Evolutionary conservation across 2,888 invertebrate genomes (phyloP).

Genomic region (Phragmatobia fuliginosa): DNA sequence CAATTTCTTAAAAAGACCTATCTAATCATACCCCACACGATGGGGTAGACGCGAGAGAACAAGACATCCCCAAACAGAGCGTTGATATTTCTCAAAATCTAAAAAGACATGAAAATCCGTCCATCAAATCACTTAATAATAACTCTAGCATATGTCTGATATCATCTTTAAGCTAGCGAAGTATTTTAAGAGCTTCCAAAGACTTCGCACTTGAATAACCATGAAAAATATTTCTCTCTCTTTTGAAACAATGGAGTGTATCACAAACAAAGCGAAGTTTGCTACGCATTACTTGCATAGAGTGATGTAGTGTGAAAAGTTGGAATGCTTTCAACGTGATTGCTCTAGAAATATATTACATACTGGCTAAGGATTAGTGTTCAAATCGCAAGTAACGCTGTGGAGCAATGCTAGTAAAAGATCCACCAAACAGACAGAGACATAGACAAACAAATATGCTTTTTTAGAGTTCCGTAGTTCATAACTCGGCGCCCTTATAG

Average conservation of each 20-base stretch:
- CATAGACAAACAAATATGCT: too few species aligned
- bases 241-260: slow-evolving; percentile 55
- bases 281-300: slow-evolving; percentile 40
- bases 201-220: slow-evolving; percentile 18
- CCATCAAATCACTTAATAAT: slow-evolving; percentile 20
- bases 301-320: slow-evolving; percentile 37
- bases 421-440: too few species aligned
- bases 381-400: too few species aligned
- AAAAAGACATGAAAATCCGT: slow-evolving; percentile 4
- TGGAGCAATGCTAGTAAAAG: too few species aligned
- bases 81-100: too few species aligned
- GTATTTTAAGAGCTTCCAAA: slow-evolving; percentile 19
- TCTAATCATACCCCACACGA: too few species aligned
- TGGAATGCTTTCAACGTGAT: slow-evolving; percentile 74
- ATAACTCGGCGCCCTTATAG: too few species aligned
- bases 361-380: background rate
- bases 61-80: too few species aligned
- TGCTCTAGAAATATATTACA: slow-evolving; percentile 72
- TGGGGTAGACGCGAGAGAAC: too few species aligned
- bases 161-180: slow-evolving; percentile 19
- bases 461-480: too few species aligned
- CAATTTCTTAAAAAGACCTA: too few species aligned
- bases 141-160: slow-evolving; percentile 20
- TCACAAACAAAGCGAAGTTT: slow-evolving; percentile 49
- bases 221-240: slow-evolving; percentile 39